A percentile compares a stretch with the other conserved stretches of the same genome.
phyloP scores from a whole-genome alignment of 2,888 invertebrate species.

The Microplitis manilae region DNA sequence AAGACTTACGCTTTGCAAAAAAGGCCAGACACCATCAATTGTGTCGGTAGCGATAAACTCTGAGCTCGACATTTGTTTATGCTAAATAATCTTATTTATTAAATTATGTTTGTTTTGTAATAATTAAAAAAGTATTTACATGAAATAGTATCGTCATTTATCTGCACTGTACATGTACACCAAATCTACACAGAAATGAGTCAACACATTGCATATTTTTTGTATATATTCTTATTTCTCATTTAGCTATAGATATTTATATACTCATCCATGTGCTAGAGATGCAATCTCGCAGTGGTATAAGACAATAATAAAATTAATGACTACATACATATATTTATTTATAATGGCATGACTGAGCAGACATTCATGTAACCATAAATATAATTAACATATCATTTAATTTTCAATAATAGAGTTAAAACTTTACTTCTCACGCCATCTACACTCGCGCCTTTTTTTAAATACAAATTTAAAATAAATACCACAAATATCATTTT shows the following conservation, averaged over 20 bases:
- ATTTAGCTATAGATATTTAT: background rate
- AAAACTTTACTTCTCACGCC: background rate
- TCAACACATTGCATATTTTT: background rate
- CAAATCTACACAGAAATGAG: background rate
- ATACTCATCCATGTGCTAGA: background rate
- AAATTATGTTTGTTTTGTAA: background rate
- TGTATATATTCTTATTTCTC: background rate
- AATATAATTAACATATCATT: background rate
- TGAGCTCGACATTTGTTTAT: slow-evolving; percentile 73
- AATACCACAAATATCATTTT: too few species aligned
- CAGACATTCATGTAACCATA: background rate
- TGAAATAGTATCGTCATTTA: background rate
- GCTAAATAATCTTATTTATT: background rate
- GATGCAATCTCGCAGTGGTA: background rate
- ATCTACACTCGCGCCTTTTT: background rate
- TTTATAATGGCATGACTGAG: background rate
- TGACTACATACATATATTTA: background rate
- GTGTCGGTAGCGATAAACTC: slow-evolving; percentile 80
- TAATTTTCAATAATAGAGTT: background rate
- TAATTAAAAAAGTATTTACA: background rate
- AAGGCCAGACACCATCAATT: slow-evolving; percentile 85
- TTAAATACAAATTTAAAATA: background rate
- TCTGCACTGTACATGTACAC: background rate
- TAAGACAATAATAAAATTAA: background rate
- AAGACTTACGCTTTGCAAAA: slow-evolving; percentile 83